Evolutionary conservation across 1,140 invertebrate species (phyloP), one percentile per base, ranked within the genome.

Genomic region (Lepidotrigona ventralis): DNA sequence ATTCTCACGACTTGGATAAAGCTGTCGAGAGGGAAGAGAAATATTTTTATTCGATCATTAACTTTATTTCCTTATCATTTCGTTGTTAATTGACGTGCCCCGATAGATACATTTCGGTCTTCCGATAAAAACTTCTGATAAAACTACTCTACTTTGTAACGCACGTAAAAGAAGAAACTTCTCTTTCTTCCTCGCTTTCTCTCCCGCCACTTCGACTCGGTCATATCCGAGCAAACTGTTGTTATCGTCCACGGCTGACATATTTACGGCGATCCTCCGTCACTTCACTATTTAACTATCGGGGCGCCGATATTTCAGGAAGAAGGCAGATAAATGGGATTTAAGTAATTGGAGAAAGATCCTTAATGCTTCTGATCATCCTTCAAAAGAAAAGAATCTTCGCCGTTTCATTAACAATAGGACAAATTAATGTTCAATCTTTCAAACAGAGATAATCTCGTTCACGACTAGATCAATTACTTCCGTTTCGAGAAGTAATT

Each of bases 201-300:
- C 51, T 66, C 23, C 51, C 15, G 23, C 19, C 53, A 29, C 11
- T 58, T 56, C 14, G 29, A 64, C 74, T 74, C 19, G 51, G 63
- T 46, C 26, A 72, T 23, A 26, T 26, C 56, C 4, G 26, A 23
- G 17, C 29, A 51, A 21, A 29, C 33, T 14, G 8, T n/a, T 23
- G 60, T 81, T 81, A 84, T 84, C 83, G 21, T 70, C 19, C 15
- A 15, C 11, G 26, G 51, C 1, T 54, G 83, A 75, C 71, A 70
- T 84, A 84, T 81, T 84, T 81, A 84, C 56, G 82, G 39, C 33
- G 33, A 54, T 68, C 39, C 82, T 51, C 39, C n/a, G 26, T 3
- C 23, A 33, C 33, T 78, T 79, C 29, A 29, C 78, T 73, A 66
- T 51, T 46, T 53, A 66, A 53, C 53, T 84, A 79, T 81, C 79